These are phyloP conservation scores for Drosophila flavopinicola DNA, from an alignment of 2,888 invertebrate genomes.

Conservation along the genomic window DNA sequence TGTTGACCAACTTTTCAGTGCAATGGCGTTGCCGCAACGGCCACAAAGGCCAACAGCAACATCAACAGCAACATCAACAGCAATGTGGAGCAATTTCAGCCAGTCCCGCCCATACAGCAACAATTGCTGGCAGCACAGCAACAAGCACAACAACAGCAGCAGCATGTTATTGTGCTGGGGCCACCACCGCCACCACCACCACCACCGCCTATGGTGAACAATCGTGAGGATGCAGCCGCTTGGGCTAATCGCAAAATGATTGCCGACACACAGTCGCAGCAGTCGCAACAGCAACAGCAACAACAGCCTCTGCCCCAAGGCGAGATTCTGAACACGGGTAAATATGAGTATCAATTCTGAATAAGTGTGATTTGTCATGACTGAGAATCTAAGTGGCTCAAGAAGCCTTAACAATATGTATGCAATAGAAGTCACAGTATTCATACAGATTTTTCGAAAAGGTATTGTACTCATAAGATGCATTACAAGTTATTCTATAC, in stretches of 20 bases:
- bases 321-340: slow-evolving; percentile 62
- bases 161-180: slow-evolving; percentile 59
- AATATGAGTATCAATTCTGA: slow-evolving; percentile 16
- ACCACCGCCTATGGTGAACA: slow-evolving; percentile 71
- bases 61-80: slow-evolving; percentile 39
- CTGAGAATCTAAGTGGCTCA: background rate
- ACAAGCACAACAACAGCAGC: slow-evolving; percentile 57
- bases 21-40: slow-evolving; percentile 64
- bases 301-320: slow-evolving; percentile 28
- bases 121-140: slow-evolving; percentile 60
- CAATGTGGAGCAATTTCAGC: slow-evolving; percentile 65
- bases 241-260: slow-evolving; percentile 82
- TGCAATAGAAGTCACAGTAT: background rate
- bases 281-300: slow-evolving; percentile 44
- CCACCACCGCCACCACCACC: slow-evolving; percentile 71
- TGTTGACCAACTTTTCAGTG: slow-evolving; percentile 65
- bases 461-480: too few relatives aligned
- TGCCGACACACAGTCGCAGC: slow-evolving; percentile 65
- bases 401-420: too few relatives aligned
- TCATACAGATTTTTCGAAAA: background rate
- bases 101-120: slow-evolving; percentile 57
- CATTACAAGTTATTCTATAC: too few relatives aligned
- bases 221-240: slow-evolving; percentile 83
- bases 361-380: background rate
- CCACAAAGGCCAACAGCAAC: slow-evolving; percentile 42